Evolutionary conservation across 2,888 invertebrate species (phyloP), one percentile per base, ranked within the genome.

Genomic region (Microctonus brassicae): DNA sequence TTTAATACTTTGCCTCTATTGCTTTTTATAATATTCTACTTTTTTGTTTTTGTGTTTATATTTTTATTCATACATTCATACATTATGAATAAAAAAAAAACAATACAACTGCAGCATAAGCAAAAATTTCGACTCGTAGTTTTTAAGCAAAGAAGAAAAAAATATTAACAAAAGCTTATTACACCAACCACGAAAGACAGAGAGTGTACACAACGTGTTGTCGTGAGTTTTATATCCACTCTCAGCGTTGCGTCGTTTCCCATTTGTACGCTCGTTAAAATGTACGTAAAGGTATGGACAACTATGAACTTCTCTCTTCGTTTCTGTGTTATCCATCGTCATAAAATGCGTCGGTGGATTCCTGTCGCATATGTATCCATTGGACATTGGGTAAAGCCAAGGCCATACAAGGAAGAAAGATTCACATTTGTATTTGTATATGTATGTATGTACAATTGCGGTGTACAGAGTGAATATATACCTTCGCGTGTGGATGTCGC

Each of bases 271-370:
- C 69, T 65, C 65, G 66, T 74, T 70, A 70, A 70, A 76, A 74
- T 71, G 67, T 60, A 75, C 75, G 69, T 80, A 81, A 79, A 78
- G 65, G 67, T 73, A 61, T 76, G 75, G 77, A 79, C 80, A 82
- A 78, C 82, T 80, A 80, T 69, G 76, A 74, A 76, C 74, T 73
- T 63, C 57, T 74, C 57, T 73, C 72, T 66, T 10, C 4, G 4
- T 58, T 34, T 29, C 58, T 58, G 24, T 67, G 66, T 65, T 61
- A 63, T 73, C 61, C 64, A 68, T 47, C 62, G 58, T 72, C 76
- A 75, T 79, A 79, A 81, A 80, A 71, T 75, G 75, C 70, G 66
- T 72, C 68, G 71, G 58, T 78, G 69, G 70, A 61, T 39, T 64
- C 62, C 63, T 69, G 65, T 71, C 69, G 69, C 73, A 69, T 70